Evolutionary conservation across 1,140 invertebrate species (phyloP).

Genomic region (Drosophila orosa): DNA sequence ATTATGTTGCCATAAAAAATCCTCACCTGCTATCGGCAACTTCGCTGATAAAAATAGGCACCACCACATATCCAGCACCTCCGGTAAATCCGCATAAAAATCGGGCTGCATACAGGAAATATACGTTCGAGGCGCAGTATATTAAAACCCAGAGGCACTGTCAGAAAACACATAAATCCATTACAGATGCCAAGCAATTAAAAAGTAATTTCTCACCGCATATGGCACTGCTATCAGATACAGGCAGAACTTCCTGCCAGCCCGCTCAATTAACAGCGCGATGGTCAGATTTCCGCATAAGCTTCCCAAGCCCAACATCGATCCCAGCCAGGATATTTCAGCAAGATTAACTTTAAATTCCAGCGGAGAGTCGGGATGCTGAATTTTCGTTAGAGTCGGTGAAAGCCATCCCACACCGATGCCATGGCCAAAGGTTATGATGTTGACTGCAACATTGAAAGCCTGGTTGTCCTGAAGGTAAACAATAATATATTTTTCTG

Average conservation of each 20-base stretch:
- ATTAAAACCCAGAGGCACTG: slow-evolving; percentile 79
- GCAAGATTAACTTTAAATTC: slow-evolving; percentile 61
- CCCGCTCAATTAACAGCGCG: slow-evolving; percentile 76
- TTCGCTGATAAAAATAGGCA: slow-evolving; percentile 84
- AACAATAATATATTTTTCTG: neutral
- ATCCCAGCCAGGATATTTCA: slow-evolving; percentile 83
- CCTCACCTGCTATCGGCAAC: slow-evolving; percentile 74
- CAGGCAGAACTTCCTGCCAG: slow-evolving; percentile 84
- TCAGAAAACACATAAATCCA: neutral
- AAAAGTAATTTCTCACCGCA: slow-evolving; percentile 52
- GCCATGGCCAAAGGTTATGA: slow-evolving; percentile 84
- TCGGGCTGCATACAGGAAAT: slow-evolving; percentile 79
- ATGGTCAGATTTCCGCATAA: slow-evolving; percentile 75
- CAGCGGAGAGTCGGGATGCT: slow-evolving; percentile 57
- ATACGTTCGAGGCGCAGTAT: slow-evolving; percentile 77
- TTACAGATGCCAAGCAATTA: neutral
- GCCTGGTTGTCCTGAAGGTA: neutral
- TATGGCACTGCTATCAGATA: slow-evolving; percentile 81
- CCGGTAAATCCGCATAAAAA: slow-evolving; percentile 83
- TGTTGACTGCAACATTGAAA: slow-evolving; percentile 65
- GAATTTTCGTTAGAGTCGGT: slow-evolving; percentile 72
- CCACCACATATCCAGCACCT: slow-evolving; percentile 81
- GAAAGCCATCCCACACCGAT: slow-evolving; percentile 85
- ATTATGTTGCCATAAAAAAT: neutral
- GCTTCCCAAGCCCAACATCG: slow-evolving; percentile 74